Base-by-base conservation (phyloP, 2,888 invertebrate species). In the Oscheius myriophilus region DNA sequence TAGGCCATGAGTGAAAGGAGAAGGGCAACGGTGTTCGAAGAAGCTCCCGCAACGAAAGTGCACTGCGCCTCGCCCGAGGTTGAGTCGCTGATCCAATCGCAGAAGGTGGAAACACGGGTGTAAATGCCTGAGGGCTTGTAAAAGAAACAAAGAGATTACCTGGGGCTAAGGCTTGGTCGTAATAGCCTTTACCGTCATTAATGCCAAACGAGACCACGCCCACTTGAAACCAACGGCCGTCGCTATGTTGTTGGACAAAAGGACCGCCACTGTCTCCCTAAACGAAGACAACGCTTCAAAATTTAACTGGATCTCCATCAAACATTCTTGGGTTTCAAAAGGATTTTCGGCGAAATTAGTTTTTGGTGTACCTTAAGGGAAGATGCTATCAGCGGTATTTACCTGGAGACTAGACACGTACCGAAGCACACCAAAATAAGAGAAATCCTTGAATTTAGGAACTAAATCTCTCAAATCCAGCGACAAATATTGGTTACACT, bases 201-300 rank as follows among this genome's bases (percentile, higher is more conserved):
- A 63, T 42, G 3, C 63, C 63, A 21, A 63, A 63, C 1, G 52
- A 63, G n/a, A 63, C 63, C 52, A 63, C 41, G 16, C 63, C 63
- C 16, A 63, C 43, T 18, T 51, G 51, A n/a, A 52, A 63, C 63
- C 63, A 63, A n/a, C 23, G 12, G 1, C 63, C 63, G 25, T 63
- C 63, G 12, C 21, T 18, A 2, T 18, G 18, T 42, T 41, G 14
- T 14, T 63, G 63, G 4, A 63, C 51, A 23, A 63, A 53, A 1
- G 63, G 63, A 21, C 63, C 63, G 1, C 63, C 63, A 25, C 63
- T 63, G 43, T 63, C 63, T 9, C 63, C 63, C 61, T 61, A n/a
- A 33, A 46, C 4, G 3, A 46, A 7, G n/a, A n/a, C n/a, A n/a
- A n/a, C n/a, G n/a, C n/a, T n/a, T n/a, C n/a, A n/a, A n/a, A n/a